phyloP scores from a whole-genome alignment of 1,140 invertebrate species.

The Prorops nasuta region DNA sequence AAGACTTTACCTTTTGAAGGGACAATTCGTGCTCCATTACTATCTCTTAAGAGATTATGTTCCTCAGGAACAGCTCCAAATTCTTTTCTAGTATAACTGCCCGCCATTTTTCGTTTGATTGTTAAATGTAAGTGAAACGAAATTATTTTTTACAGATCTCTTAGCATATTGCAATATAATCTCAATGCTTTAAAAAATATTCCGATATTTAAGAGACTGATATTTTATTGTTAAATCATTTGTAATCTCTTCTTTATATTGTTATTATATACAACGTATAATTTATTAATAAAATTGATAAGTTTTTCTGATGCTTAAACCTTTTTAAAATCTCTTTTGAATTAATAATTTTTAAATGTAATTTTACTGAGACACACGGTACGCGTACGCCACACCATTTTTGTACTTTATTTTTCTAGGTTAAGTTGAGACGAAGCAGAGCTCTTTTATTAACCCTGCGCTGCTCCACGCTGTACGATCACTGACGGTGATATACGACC shows the following conservation, averaged over 20 bases:
- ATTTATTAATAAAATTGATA: too few relatives aligned
- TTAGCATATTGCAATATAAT: too few relatives aligned
- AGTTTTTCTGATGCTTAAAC: too few relatives aligned
- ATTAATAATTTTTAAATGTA: too few relatives aligned
- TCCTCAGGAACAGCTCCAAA: conserved; percentile 44
- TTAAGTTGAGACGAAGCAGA: conserved; percentile 22
- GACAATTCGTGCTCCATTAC: conserved; percentile 42
- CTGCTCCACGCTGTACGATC: conserved; percentile 23
- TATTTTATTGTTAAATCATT: too few relatives aligned
- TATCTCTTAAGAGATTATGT: conserved; percentile 47
- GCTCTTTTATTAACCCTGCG: conserved; percentile 7
- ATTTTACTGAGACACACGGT: conserved; percentile 4
- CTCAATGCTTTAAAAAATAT: too few relatives aligned
- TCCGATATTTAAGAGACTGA: too few relatives aligned
- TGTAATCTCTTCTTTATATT: too few relatives aligned
- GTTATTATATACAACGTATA: too few relatives aligned
- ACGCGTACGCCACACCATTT: conserved; percentile 19
- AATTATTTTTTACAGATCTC: conserved; percentile 9
- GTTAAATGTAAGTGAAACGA: background rate
- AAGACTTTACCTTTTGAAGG: conserved; percentile 40
- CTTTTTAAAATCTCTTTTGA: too few relatives aligned
- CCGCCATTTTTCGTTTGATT: conserved; percentile 52
- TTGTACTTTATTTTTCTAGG: conserved; percentile 22
- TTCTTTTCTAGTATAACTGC: conserved; percentile 51
- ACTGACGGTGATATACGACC: too few relatives aligned